Evolutionary conservation across 2,888 invertebrate species (phyloP).

Genomic region (Cheilosia pagana): DNA sequence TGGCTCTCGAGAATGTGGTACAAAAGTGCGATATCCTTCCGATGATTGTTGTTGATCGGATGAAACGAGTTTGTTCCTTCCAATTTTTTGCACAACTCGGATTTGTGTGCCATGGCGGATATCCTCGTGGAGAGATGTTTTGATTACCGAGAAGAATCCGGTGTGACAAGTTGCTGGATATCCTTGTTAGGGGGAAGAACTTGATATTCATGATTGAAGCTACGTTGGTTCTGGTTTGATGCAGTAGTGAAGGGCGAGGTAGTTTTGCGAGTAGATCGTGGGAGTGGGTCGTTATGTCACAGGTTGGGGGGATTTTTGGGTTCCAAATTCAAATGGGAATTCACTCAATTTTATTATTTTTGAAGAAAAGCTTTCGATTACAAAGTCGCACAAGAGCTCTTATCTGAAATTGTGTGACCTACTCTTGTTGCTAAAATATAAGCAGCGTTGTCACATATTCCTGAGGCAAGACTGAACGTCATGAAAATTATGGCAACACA

Average conservation of each 20-base stretch:
- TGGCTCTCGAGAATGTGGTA: constrained; percentile 52
- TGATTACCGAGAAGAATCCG: constrained; percentile 55
- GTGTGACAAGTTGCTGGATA: constrained; percentile 50
- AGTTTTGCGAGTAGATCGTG: not conserved
- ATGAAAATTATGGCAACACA: too few relatives aligned
- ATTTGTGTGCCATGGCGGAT: not conserved
- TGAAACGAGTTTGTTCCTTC: constrained; percentile 54
- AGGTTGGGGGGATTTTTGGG: too few relatives aligned
- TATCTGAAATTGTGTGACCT: too few relatives aligned
- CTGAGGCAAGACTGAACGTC: too few relatives aligned
- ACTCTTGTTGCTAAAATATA: too few relatives aligned
- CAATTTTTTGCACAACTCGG: not conserved
- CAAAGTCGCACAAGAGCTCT: too few relatives aligned
- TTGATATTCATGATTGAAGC: constrained; percentile 37
- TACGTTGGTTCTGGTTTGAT: constrained; percentile 1
- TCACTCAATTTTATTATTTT: not conserved
- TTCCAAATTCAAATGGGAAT: too few relatives aligned
- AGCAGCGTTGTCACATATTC: too few relatives aligned
- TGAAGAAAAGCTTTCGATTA: too few relatives aligned
- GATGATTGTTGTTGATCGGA: constrained; percentile 41
- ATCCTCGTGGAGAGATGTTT: constrained; percentile 53
- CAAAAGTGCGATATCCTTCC: constrained; percentile 65
- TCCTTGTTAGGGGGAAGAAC: constrained; percentile 45
- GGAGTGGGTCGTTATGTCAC: not conserved
- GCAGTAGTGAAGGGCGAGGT: not conserved